Conservation (phyloP, 2,113 vertebrate species). For the Ammospiza caudacuta region DNA sequence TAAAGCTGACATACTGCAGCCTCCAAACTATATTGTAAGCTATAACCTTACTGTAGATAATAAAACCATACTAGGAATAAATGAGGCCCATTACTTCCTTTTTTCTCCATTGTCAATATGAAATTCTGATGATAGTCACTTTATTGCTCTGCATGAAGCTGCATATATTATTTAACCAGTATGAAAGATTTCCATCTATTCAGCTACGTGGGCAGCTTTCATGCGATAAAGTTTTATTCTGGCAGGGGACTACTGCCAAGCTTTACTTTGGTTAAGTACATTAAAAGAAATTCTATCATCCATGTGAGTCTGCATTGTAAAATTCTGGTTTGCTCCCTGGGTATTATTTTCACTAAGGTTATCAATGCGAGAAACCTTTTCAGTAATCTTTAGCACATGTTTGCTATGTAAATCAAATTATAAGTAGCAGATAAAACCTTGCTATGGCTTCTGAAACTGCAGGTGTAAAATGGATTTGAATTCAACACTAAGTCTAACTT, state of each 20-base stretch:
- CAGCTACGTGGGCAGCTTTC: background rate
- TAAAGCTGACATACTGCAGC: background rate
- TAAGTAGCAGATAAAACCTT: background rate
- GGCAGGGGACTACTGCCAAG: background rate
- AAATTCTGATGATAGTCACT: slow-evolving; percentile 38
- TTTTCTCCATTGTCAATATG: slow-evolving; percentile 15
- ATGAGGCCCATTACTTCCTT: slow-evolving; percentile 14
- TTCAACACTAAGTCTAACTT: background rate
- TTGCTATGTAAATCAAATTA: slow-evolving; percentile 29
- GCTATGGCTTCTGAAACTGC: background rate
- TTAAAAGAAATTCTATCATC: slow-evolving; percentile 22
- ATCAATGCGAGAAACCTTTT: background rate
- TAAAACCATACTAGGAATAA: slow-evolving; percentile 24
- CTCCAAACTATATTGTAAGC: background rate
- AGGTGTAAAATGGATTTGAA: background rate
- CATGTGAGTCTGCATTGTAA: background rate
- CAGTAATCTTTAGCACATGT: background rate
- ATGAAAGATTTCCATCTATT: slow-evolving; percentile 36
- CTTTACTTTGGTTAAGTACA: slow-evolving; percentile 14
- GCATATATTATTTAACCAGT: slow-evolving; percentile 42
- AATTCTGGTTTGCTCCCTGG: background rate
- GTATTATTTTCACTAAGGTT: background rate
- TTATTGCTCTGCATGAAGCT: slow-evolving; percentile 26
- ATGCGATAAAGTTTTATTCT: slow-evolving; percentile 27
- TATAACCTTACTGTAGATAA: background rate